Conservation (phyloP, 1,140 invertebrate species). For the Lepeophtheirus salmonis region DNA sequence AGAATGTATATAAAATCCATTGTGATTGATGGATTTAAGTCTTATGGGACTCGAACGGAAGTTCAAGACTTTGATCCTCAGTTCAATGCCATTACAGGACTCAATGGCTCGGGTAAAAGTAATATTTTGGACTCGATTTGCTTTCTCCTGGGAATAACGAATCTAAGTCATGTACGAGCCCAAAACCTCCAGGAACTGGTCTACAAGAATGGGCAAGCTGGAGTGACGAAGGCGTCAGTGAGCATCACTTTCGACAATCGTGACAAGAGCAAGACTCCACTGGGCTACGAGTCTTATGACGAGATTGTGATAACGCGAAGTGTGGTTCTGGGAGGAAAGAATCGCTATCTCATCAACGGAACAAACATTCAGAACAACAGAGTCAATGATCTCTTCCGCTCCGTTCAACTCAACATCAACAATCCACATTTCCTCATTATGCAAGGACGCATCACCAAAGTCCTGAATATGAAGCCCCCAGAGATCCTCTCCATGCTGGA, state of each 20-base stretch:
- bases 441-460: slow-evolving; percentile 98
- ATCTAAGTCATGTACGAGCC: slow-evolving; percentile 72
- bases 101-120: slow-evolving; percentile 96
- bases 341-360: slow-evolving; percentile 90
- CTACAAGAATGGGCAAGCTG: slow-evolving; percentile 91
- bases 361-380: slow-evolving; percentile 66
- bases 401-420: slow-evolving; percentile 92
- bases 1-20: slow-evolving; percentile 95
- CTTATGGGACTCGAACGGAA: slow-evolving; percentile 79
- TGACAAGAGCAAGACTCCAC: slow-evolving; percentile 58
- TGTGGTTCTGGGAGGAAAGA: slow-evolving; percentile 42
- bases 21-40: slow-evolving; percentile 92
- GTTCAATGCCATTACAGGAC: slow-evolving; percentile 95
- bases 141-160: slow-evolving; percentile 90
- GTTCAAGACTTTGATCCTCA: slow-evolving; percentile 81
- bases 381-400: slow-evolving; percentile 84
- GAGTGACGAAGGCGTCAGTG: slow-evolving; percentile 85
- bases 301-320: slow-evolving; percentile 83
- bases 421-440: slow-evolving; percentile 99
- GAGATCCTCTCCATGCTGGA: slow-evolving; percentile 98
- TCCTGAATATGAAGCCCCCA: slow-evolving; percentile 93
- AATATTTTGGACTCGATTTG: slow-evolving; percentile 97
- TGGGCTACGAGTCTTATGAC: slow-evolving; percentile 76
- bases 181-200: slow-evolving; percentile 78
- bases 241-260: slow-evolving; percentile 88